Percentiles rank a stretch among this genome's conserved stretches.
Evolutionary conservation across 2,888 invertebrate genomes (phyloP).

Genomic region (Diarsia dahlii): DNA sequence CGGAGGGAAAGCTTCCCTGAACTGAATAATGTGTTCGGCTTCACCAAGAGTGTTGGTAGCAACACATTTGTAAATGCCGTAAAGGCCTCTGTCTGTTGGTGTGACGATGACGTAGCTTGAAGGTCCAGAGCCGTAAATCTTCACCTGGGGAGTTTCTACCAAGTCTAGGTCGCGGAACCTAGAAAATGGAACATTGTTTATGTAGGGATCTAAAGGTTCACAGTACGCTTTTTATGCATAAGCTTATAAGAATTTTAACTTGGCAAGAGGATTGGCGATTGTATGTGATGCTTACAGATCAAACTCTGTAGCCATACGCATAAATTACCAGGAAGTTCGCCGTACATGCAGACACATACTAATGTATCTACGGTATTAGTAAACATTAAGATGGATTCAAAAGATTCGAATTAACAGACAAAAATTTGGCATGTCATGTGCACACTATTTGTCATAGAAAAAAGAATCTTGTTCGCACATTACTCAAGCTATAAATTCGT

Average conservation of each 20-base stretch:
- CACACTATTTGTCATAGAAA: slow-evolving; percentile 5
- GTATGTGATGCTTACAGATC: background rate
- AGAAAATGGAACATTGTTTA: slow-evolving; percentile 16
- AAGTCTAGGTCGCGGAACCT: slow-evolving; percentile 90
- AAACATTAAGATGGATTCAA: background rate
- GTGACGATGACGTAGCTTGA: slow-evolving; percentile 93
- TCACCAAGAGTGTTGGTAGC: slow-evolving; percentile 95
- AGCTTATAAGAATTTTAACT: background rate
- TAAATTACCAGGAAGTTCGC: background rate
- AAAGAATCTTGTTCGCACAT: slow-evolving; percentile 3
- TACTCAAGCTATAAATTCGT: slow-evolving; percentile 16
- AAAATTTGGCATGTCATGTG: background rate
- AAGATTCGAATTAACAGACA: background rate
- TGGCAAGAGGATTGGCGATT: background rate
- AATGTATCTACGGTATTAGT: background rate
- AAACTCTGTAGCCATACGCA: background rate
- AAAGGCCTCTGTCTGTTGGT: slow-evolving; percentile 92
- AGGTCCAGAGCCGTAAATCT: slow-evolving; percentile 93
- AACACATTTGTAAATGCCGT: slow-evolving; percentile 95
- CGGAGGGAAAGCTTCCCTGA: slow-evolving; percentile 94
- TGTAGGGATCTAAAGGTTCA: background rate
- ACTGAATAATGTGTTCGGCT: slow-evolving; percentile 92
- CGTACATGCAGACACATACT: background rate
- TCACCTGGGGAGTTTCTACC: slow-evolving; percentile 90
- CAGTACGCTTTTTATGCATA: background rate